These are phyloP conservation scores for Megaceryle torquata DNA, from an alignment of 2,113 vertebrate species.

Conservation along the genomic window DNA sequence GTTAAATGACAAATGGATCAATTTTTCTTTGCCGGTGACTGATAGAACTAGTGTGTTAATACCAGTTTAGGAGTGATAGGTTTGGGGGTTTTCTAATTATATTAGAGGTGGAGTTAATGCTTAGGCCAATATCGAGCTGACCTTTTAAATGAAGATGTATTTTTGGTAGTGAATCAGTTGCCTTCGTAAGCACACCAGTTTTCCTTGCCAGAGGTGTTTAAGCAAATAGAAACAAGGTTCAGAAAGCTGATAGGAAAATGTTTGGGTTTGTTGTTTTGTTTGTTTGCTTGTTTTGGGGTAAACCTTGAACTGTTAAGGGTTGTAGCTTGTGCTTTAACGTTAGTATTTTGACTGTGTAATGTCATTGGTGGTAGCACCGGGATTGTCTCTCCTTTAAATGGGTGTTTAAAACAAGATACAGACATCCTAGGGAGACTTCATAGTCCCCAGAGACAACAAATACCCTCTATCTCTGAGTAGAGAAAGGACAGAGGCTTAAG, in stretches of 20 bases:
- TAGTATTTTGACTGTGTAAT: neutral
- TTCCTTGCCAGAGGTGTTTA: neutral
- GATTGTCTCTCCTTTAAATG: neutral
- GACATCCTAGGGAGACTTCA: fast-evolving
- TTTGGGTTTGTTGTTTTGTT: neutral
- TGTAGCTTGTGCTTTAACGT: neutral
- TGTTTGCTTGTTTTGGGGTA: neutral
- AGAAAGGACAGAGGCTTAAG: neutral
- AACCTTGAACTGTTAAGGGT: neutral
- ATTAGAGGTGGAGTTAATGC: neutral
- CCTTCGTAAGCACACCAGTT: neutral
- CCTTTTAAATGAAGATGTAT: neutral
- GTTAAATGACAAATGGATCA: neutral
- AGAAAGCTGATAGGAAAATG: neutral
- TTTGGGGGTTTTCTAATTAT: neutral
- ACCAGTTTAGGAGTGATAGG: neutral
- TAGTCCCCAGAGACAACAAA: neutral
- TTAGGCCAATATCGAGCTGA: neutral
- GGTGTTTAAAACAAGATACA: neutral
- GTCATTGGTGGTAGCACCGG: fast-evolving
- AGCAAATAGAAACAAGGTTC: neutral
- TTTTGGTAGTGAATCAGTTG: neutral
- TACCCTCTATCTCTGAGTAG: neutral
- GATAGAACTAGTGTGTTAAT: neutral
- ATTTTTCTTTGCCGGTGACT: neutral